A percentile compares a stretch with the other conserved stretches of the same genome.
These are phyloP conservation scores for Caenorhabditis remanei DNA, from an alignment of 1,140 invertebrate genomes.

Conservation along the genomic window DNA sequence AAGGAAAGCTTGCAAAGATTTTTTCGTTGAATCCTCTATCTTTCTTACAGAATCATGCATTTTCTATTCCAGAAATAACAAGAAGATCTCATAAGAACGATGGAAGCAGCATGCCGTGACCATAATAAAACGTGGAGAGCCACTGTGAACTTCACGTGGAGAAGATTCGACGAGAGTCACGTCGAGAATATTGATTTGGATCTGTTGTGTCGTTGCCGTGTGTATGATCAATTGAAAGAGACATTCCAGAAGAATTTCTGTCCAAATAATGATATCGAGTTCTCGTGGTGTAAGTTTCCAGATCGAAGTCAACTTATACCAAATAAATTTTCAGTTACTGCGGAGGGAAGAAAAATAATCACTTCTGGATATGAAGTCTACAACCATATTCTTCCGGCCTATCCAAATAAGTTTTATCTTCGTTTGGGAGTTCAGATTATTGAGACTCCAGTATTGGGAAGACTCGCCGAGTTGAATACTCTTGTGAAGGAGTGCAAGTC, in stretches of 20 bases:
- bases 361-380: background rate
- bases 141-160: background rate
- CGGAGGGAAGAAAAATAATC: background rate
- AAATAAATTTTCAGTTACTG: background rate
- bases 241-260: background rate
- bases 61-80: too few species aligned
- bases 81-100: background rate
- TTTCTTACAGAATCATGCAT: too few species aligned
- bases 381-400: background rate
- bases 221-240: background rate
- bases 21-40: too few species aligned
- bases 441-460: background rate
- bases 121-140: background rate
- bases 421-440: background rate
- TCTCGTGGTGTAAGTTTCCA: background rate
- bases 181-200: background rate
- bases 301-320: too few species aligned
- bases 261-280: background rate
- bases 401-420: background rate
- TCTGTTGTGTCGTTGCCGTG: background rate
- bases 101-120: background rate
- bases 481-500: background rate
- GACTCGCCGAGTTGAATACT: background rate
- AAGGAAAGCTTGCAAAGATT: too few species aligned
- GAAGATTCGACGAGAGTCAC: background rate